phyloP scores from a whole-genome alignment of 2,888 invertebrate species.

The Phalera bucephala region DNA sequence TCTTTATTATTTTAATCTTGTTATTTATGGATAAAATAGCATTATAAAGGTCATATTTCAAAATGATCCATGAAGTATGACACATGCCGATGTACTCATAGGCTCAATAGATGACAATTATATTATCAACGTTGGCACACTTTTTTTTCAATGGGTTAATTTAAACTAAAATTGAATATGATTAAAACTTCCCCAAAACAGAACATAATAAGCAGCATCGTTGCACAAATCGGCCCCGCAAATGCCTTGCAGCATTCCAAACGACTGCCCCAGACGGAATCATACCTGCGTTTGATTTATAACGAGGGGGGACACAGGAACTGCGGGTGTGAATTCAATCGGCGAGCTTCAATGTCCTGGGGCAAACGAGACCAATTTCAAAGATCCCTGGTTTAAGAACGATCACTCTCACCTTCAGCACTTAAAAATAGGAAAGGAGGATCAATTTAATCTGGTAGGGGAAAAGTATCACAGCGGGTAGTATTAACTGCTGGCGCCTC shows the following conservation, averaged over 20 bases:
- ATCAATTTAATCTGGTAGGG: constrained; percentile 51
- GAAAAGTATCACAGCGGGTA: constrained; percentile 68
- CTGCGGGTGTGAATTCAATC: constrained; percentile 74
- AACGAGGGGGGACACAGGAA: constrained; percentile 70
- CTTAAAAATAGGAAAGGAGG: constrained; percentile 17
- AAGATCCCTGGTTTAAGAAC: constrained; percentile 40
- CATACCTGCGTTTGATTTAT: constrained; percentile 81
- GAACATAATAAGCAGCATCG: constrained; percentile 32
- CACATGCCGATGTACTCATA: constrained; percentile 10
- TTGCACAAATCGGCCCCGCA: constrained; percentile 49
- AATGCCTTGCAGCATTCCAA: constrained; percentile 58
- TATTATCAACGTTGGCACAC: too few relatives aligned
- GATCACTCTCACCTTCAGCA: constrained; percentile 20
- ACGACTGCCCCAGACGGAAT: constrained; percentile 67
- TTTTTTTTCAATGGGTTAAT: too few relatives aligned
- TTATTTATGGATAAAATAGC: constrained; percentile 55
- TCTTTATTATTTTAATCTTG: constrained; percentile 58
- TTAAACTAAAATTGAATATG: too few relatives aligned
- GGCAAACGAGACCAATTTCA: constrained; percentile 44
- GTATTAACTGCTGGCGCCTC: constrained; percentile 69
- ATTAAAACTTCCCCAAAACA: constrained; percentile 44
- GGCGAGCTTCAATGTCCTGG: constrained; percentile 57
- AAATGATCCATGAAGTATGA: constrained; percentile 32
- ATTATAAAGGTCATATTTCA: constrained; percentile 41
- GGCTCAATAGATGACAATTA: too few relatives aligned